Evolutionary conservation across 2,888 invertebrate species (phyloP).

Genomic region (Lasioglossum villosulum): DNA sequence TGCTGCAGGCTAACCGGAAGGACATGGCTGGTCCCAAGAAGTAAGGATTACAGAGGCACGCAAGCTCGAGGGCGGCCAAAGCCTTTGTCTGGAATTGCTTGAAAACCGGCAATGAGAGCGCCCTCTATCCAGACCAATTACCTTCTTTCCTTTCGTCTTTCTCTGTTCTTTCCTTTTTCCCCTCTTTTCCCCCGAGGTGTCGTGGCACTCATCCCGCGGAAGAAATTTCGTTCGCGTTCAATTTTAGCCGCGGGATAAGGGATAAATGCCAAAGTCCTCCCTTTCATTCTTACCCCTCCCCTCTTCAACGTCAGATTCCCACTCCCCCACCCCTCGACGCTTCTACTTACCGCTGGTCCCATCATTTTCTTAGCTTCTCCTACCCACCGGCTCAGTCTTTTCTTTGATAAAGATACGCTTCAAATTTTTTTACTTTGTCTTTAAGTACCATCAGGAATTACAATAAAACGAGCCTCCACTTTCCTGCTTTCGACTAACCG

Average conservation of each 20-base stretch:
- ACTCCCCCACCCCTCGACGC: background rate
- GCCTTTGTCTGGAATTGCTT: conserved; percentile 75
- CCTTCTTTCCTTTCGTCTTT: conserved; percentile 59
- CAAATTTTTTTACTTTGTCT: background rate
- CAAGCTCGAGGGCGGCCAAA: conserved; percentile 65
- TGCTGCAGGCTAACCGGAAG: conserved; percentile 53
- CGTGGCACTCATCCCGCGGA: conserved; percentile 50
- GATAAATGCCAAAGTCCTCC: conserved; percentile 69
- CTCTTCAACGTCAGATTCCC: conserved; percentile 17
- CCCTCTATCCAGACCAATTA: conserved; percentile 68
- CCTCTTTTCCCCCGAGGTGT: conserved; percentile 49
- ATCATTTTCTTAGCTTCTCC: conserved; percentile 22
- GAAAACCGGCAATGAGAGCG: conserved; percentile 70
- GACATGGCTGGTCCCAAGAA: conserved; percentile 63
- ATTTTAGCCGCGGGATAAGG: conserved; percentile 72
- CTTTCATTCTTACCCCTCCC: conserved; percentile 32
- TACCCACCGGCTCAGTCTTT: background rate
- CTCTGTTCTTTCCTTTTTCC: background rate
- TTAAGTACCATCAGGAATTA: conserved; percentile 3
- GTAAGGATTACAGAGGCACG: conserved; percentile 71
- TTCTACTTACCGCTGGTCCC: conserved; percentile 33
- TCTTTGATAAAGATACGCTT: conserved; percentile 14
- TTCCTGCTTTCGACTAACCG: background rate
- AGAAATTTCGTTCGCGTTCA: conserved; percentile 71
- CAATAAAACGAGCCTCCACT: conserved; percentile 1